phyloP scores from a whole-genome alignment of 2,113 vertebrate genomes.

The Stomatorhinus ivindoensis region DNA sequence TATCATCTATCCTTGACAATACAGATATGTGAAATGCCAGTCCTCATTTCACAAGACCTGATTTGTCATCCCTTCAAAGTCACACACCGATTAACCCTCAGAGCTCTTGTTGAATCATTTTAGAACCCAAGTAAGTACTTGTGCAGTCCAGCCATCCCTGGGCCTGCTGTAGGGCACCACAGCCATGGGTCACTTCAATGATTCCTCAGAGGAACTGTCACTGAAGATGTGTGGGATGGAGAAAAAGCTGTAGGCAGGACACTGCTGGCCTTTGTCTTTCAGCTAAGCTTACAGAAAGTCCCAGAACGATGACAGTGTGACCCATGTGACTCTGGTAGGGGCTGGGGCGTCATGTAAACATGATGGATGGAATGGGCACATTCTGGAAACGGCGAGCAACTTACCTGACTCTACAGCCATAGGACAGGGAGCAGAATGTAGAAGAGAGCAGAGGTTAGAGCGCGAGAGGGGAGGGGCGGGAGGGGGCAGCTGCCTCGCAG shows the following conservation, averaged over 20 bases:
- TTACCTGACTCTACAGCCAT: conserved; percentile 99
- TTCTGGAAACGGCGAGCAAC: conserved; percentile 62
- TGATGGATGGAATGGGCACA: conserved; percentile 26
- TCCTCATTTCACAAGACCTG: background rate
- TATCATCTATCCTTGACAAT: background rate
- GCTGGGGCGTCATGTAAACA: conserved; percentile 17
- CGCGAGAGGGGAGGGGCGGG: conserved; percentile 84
- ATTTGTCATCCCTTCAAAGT: conserved; percentile 13
- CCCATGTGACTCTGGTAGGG: background rate
- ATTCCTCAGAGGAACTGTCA: background rate
- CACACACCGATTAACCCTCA: background rate
- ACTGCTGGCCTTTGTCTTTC: background rate
- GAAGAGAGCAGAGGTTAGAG: conserved; percentile 98
- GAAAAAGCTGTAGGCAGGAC: background rate
- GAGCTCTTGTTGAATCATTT: background rate
- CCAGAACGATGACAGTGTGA: background rate
- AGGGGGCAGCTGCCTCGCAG: conserved; percentile 88
- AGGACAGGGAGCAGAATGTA: conserved; percentile 98
- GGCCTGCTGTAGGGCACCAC: background rate
- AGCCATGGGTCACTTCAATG: background rate
- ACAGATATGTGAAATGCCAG: background rate
- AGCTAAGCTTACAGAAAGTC: background rate
- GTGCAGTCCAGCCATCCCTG: background rate
- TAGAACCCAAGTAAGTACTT: background rate
- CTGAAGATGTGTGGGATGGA: background rate